Base-by-base conservation (phyloP, 1,140 invertebrate species). In the Atopsyche davidsoni region DNA sequence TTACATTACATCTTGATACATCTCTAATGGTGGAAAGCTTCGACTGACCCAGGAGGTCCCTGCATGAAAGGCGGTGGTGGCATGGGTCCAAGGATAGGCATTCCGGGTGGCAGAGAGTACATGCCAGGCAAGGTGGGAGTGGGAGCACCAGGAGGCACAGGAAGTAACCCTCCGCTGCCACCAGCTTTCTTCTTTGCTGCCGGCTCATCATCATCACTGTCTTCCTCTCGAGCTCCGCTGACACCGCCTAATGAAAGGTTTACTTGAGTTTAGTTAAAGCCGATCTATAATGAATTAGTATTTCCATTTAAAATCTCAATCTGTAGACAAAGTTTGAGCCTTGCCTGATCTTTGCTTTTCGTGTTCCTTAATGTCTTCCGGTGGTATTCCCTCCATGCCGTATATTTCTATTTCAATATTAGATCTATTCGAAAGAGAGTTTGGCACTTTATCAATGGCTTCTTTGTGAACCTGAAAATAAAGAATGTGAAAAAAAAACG, bases 351-450 rank as follows among this genome's bases (percentile, higher is more conserved):
- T 87, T 65, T 91, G 85, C 62, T 83, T 82, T 74, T 97, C 93
- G 75, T 98, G 95, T 67, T 95, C 90, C 66, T 88, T 87, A 31
- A 95, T 66, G 79, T 98, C 95, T 63, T 90, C 89, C 54, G 90
- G 83, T 17, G 97, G 96, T 63, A 99, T 98, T 55, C 97, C 97
- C 81, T 99, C 96, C 96, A 99, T 99, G 59, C 97, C 97, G 81
- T 99, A 99, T 64, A 99, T 99, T 83, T 99, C 97, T 69, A 99
- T 93, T 77, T 98, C 95, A 66, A 98, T 96, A 77, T 96, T 98
- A 63, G 92, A 95, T 69, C 96, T 82, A 75, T 95, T 93, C 58
- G 95, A 94, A 60, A 98, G 75, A 46, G 96, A 94, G 79, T 98
- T 98, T 55, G 97, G 97, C 65, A 99, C 96, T 79, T 98, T 98